Conservation (phyloP, 2,113 vertebrate genomes). For the Numida meleagris region DNA sequence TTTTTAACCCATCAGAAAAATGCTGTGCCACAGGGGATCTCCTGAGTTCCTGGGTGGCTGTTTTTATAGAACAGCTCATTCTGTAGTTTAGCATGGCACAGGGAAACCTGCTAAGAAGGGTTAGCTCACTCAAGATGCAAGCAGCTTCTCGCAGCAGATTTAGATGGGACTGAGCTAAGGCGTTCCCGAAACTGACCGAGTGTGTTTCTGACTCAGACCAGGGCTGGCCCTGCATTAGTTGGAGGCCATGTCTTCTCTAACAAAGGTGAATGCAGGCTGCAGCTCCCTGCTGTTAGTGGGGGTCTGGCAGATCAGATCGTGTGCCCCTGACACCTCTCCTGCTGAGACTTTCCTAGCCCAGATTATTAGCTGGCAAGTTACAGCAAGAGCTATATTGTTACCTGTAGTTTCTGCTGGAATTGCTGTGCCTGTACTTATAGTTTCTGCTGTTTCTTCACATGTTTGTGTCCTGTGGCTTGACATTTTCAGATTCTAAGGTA, state of each 20-base stretch:
- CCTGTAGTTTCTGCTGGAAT: neutral
- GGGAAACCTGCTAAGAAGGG: neutral
- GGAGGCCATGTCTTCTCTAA: neutral
- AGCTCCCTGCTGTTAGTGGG: neutral
- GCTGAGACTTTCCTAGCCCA: neutral
- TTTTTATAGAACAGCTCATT: neutral
- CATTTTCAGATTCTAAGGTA: neutral
- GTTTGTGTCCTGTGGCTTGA: fast-evolving
- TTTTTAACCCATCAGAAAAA: neutral
- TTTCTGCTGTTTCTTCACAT: neutral
- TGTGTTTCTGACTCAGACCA: neutral
- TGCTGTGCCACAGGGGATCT: neutral
- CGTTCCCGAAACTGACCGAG: neutral
- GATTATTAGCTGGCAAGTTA: neutral
- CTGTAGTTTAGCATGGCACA: neutral
- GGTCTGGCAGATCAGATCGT: neutral
- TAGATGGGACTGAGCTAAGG: neutral
- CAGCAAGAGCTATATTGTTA: neutral
- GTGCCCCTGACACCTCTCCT: neutral
- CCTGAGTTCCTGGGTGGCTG: neutral
- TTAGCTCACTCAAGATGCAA: neutral
- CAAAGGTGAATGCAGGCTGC: fast-evolving
- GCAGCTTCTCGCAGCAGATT: fast-evolving
- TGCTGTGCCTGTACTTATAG: too few relatives aligned
- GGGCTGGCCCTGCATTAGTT: neutral